Evolutionary conservation across 2,113 vertebrate genomes (phyloP), one percentile per base, ranked within the genome.

Genomic region (Garra rufa): DNA sequence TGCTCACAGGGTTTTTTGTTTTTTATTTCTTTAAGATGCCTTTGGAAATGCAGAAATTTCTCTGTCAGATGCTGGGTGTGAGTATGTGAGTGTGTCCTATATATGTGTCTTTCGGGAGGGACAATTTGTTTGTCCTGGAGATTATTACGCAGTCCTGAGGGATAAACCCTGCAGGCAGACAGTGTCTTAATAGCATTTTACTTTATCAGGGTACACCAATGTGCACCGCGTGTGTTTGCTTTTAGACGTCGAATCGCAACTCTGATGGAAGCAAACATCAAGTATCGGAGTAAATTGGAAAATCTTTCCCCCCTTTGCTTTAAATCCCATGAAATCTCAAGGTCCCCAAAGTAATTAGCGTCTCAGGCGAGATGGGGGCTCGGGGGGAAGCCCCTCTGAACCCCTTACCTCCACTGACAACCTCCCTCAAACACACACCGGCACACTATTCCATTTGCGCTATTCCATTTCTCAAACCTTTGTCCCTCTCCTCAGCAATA

Each of bases 281-380:
- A 93, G 91, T 91, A 88, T 91, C 90, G 86, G 91, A 92, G 92
- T 90, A 94, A 94, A 95, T 94, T 94, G 91, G 93, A 94, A 95
- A 92, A 91, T 89, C 82, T 88, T 85, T 88, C 88, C 87, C 28
- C 38, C 75, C 86, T 84, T 43, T 48, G 91, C 91, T 92, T 92
- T 93, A 94, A 95, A 94, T 94, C 92, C 92, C 91, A 89, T 89
- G 91, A 93, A 95, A 94, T 94, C 94, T 95, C 94, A 90, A 92
- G 92, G 93, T 94, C 94, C 94, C 94, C 88, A 91, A 95, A 92
- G 94, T 95, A 94, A 95, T 95, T 94, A 94, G 93, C 93, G 92
- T 93, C 92, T 93, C 91, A 88, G 82, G 91, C 88, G 92, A 92
- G 89, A 87, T 41, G 82, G 90, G 92, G 91, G 90, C 90, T 91